Conservation (phyloP, 1,140 invertebrate species). For the Meloidogyne hapla region DNA sequence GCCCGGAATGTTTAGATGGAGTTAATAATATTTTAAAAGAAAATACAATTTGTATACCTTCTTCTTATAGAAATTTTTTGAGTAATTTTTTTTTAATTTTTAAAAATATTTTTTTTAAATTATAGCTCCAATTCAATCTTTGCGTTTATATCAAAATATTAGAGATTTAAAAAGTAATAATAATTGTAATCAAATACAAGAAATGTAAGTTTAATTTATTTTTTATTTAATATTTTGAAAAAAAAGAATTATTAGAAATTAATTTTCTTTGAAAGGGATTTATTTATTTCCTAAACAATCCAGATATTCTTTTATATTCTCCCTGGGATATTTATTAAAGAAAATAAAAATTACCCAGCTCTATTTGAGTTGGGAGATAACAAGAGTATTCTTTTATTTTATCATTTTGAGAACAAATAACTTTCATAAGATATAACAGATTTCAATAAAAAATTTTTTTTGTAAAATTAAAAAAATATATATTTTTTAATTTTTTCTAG, state of each 20-base stretch:
- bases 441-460: too few relatives aligned
- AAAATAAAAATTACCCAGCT: too few relatives aligned
- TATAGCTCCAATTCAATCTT: constrained; percentile 57
- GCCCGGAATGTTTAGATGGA: constrained; percentile 95
- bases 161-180: neutral
- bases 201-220: neutral
- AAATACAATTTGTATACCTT: constrained; percentile 53
- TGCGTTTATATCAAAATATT: constrained; percentile 44
- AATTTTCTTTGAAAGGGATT: too few relatives aligned
- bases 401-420: too few relatives aligned
- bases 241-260: too few relatives aligned
- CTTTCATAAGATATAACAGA: too few relatives aligned
- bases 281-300: neutral
- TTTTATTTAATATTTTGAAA: neutral
- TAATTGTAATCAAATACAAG: neutral
- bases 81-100: constrained; percentile 22
- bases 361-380: too few relatives aligned
- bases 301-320: too few relatives aligned
- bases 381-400: too few relatives aligned
- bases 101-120: neutral
- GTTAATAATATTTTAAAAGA: constrained; percentile 68
- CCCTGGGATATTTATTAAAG: too few relatives aligned
- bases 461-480: too few relatives aligned
- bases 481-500: neutral
- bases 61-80: constrained; percentile 43